These are phyloP conservation scores for Icerya purchasi DNA, from an alignment of 2,888 invertebrate species.

Conservation along the genomic window DNA sequence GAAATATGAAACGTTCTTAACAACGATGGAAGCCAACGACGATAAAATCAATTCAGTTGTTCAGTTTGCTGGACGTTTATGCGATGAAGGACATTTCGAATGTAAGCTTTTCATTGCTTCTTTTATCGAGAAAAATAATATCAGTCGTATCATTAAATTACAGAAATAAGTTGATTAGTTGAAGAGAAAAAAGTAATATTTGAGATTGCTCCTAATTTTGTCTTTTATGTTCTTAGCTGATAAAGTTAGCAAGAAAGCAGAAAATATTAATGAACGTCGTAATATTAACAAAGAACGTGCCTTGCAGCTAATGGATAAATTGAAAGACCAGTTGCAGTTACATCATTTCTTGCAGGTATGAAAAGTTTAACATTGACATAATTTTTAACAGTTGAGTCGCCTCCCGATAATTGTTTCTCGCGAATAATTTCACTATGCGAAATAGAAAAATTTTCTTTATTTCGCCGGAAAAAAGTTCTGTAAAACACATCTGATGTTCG, in stretches of 20 bases:
- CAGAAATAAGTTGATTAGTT: too few relatives aligned
- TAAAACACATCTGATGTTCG: too few relatives aligned
- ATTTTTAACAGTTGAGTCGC: too few relatives aligned
- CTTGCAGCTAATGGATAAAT: conserved; percentile 68
- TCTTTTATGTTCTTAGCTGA: conserved; percentile 37
- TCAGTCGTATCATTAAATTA: background rate
- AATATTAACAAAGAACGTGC: conserved; percentile 80
- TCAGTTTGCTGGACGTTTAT: conserved; percentile 73
- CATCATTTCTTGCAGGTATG: conserved; percentile 65
- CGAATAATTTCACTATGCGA: too few relatives aligned
- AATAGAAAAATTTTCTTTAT: too few relatives aligned
- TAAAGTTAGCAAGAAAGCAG: conserved; percentile 88
- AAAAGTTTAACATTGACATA: too few relatives aligned
- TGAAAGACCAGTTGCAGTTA: conserved; percentile 80
- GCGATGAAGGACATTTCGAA: conserved; percentile 86
- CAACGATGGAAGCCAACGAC: conserved; percentile 99
- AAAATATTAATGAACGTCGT: conserved; percentile 75
- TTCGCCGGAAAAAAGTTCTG: too few relatives aligned
- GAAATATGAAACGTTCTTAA: conserved; percentile 94
- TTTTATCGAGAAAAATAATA: too few relatives aligned
- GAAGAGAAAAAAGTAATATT: too few relatives aligned
- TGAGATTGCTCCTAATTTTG: background rate
- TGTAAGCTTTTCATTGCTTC: too few relatives aligned
- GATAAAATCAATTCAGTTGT: conserved; percentile 95
- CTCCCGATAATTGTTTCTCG: too few relatives aligned